Evolutionary conservation across 1,140 invertebrate species (phyloP), one percentile per base, ranked within the genome.

Genomic region (Frieseomelitta varia): DNA sequence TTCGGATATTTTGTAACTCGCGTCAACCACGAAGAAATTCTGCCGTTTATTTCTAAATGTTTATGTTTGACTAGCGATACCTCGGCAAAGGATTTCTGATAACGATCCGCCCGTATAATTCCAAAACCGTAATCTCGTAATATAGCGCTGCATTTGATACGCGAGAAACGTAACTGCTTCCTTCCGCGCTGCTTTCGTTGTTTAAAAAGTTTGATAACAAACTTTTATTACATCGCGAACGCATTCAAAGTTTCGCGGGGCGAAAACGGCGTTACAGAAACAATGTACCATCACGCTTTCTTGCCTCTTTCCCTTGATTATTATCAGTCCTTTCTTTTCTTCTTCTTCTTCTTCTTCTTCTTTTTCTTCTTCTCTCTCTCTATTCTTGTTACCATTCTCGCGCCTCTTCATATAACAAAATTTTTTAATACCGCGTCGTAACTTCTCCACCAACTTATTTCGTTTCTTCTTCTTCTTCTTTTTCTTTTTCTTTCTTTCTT

Each of bases 341-440:
- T 39, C 6, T 39, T 39, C 39, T 39, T 39, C 39, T 39, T 39
- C 39, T 39, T n/a, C n/a, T 39, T 6, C 6, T 39, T 6, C 2
- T 34, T 2, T 39, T 39, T 4, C 4, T 3, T 2, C 47, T 39
- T 14, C 34, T 19, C 47, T 63, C 15, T 21, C 24, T 8, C 3
- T 3, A 76, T 68, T 85, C 79, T 74, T 81, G 53, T 86, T 82
- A 76, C 79, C 61, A 34, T 39, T 63, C 56, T 34, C 61, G 78
- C 53, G 15, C 21, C 24, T 12, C 56, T 21, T 4, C 30, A 19
- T 75, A 24, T 76, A 81, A 81, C 27, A 63, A 81, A 63, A 53
- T 81, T 80, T 47, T 79, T 80, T 78, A 78, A 71, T 47, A n/a
- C 14, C 30, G 4, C 19, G 15, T 47, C 61, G 61, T 65, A 75